Evolutionary conservation across 2,113 vertebrate species (phyloP).

Genomic region (Bettongia penicillata): DNA sequence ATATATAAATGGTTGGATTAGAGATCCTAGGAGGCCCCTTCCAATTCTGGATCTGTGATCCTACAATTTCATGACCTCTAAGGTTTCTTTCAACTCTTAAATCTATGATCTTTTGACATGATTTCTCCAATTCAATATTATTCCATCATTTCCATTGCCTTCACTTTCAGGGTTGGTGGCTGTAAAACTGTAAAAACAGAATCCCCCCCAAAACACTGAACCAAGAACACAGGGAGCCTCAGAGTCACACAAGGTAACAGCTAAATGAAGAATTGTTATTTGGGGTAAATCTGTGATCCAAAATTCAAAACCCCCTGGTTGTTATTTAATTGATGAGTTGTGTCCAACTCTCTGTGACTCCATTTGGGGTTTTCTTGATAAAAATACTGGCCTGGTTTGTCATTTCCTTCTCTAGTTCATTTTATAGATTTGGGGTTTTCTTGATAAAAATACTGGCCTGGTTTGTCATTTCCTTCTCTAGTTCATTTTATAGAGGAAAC

Average conservation of each 20-base stretch:
- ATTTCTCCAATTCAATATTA: background rate
- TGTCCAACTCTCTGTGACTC: background rate
- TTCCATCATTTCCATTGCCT: background rate
- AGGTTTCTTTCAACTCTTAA: background rate
- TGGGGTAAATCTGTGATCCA: background rate
- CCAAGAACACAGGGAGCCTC: background rate
- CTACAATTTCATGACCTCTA: background rate
- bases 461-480: background rate
- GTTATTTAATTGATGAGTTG: background rate
- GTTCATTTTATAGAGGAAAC: background rate
- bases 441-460: background rate
- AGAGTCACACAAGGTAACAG: background rate
- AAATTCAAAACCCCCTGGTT: background rate
- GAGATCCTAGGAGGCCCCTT: background rate
- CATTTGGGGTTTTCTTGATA: background rate
- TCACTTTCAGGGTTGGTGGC: background rate
- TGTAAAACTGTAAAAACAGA: background rate
- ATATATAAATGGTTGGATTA: background rate
- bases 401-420: background rate
- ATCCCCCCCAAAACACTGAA: background rate
- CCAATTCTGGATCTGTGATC: background rate
- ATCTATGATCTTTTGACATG: background rate
- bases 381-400: background rate
- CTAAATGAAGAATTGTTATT: background rate
- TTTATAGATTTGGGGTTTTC: too few species aligned